Percentiles rank a stretch among this genome's conserved stretches.
Conservation (phyloP, 2,888 invertebrate species). For the Eristalinus aeneus region DNA sequence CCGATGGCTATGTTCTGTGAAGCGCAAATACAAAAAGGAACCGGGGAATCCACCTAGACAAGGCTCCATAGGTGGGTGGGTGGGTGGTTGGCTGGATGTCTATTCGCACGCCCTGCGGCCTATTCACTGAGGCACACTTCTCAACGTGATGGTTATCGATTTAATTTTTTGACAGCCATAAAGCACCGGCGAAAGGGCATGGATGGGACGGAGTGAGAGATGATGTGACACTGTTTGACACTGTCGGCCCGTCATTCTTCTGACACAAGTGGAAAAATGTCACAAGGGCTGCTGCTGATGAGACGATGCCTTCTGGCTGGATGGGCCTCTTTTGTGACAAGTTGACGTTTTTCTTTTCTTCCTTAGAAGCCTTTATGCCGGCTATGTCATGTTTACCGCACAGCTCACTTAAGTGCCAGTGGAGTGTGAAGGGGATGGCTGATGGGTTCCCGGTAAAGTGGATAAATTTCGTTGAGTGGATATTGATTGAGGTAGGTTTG, state of each 20-base stretch:
- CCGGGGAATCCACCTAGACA: background rate
- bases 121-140: slow-evolving; percentile 1
- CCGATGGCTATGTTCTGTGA: background rate
- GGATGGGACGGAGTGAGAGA: background rate
- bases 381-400: background rate
- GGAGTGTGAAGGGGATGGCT: background rate
- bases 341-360: background rate
- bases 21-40: background rate
- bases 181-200: slow-evolving; percentile 4
- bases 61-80: background rate
- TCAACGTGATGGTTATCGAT: slow-evolving; percentile 60
- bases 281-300: slow-evolving; percentile 33
- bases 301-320: background rate
- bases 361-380: background rate
- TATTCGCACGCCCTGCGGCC: background rate
- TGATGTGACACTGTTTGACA: slow-evolving; percentile 61
- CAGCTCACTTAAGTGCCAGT: background rate
- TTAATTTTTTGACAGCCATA: slow-evolving; percentile 61
- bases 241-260: slow-evolving; percentile 48
- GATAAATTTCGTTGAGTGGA: slow-evolving; percentile 55
- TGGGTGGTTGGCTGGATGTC: background rate
- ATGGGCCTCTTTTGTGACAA: background rate
- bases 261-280: slow-evolving; percentile 44
- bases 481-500: slow-evolving; percentile 49
- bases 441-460: slow-evolving; percentile 28